Evolutionary conservation across 2,113 vertebrate species (phyloP).

Genomic region (Zosterops borbonicus): DNA sequence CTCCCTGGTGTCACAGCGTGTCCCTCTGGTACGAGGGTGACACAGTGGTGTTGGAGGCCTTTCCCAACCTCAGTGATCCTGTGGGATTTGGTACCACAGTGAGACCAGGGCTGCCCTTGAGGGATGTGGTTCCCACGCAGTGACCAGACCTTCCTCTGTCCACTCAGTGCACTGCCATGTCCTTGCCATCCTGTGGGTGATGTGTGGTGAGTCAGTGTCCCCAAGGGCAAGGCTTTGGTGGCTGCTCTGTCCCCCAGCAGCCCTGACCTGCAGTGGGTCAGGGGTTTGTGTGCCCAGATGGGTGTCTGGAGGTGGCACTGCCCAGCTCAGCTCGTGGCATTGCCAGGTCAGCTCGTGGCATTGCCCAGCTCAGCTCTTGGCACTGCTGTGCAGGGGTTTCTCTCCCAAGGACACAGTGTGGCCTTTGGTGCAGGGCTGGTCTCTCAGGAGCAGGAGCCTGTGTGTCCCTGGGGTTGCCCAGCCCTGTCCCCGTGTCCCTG

Average conservation of each 20-base stretch:
- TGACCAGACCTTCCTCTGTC: fast-evolving
- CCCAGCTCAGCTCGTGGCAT: fast-evolving
- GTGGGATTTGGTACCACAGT: neutral
- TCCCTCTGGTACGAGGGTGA: neutral
- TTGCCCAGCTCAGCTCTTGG: fast-evolving
- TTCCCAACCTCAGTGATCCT: neutral
- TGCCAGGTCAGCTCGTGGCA: fast-evolving
- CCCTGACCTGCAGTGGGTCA: fast-evolving
- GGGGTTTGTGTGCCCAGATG: neutral
- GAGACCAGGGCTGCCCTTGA: neutral
- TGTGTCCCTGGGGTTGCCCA: fast-evolving
- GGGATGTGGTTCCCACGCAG: fast-evolving
- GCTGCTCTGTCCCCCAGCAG: neutral
- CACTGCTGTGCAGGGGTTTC: fast-evolving
- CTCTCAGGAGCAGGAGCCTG: neutral
- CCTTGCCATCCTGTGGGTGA: neutral
- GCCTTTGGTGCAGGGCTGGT: neutral
- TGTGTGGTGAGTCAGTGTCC: fast-evolving
- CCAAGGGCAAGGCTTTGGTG: neutral
- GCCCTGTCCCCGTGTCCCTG: fast-evolving
- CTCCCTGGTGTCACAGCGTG: fast-evolving
- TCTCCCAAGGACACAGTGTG: fast-evolving
- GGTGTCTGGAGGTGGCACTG: neutral
- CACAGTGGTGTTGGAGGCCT: neutral
- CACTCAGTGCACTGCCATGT: fast-evolving